Percentiles rank a stretch among this genome's conserved stretches.
Conservation (phyloP, 1,140 invertebrate species). For the Potamilus streckersoni region DNA sequence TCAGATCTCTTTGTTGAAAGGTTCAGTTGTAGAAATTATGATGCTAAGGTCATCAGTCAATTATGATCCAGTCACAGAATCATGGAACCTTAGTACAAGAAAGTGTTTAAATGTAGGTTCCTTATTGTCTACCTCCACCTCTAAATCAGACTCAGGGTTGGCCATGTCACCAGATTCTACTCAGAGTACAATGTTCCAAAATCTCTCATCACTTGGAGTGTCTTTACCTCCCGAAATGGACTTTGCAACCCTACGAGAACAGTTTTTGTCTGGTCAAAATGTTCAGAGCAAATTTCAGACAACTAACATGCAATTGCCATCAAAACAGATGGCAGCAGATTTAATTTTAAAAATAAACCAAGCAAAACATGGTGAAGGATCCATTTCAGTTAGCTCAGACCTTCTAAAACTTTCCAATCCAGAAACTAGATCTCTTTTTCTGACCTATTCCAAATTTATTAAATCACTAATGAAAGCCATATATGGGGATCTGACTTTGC, state of each 20-base stretch:
- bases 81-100: conserved; percentile 54
- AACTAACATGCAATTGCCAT: too few relatives aligned
- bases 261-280: too few relatives aligned
- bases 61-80: conserved; percentile 55
- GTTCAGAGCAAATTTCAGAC: too few relatives aligned
- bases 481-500: conserved; percentile 51
- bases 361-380: too few relatives aligned
- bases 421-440: conserved; percentile 51
- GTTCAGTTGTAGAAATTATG: conserved; percentile 62
- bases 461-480: conserved; percentile 54
- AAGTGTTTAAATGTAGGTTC: conserved; percentile 33
- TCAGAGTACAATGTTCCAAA: not conserved
- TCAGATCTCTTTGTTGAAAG: conserved; percentile 60
- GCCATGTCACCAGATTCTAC: not conserved
- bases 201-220: not conserved
- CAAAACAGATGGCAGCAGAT: too few relatives aligned
- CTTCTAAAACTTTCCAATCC: conserved; percentile 47
- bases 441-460: conserved; percentile 58
- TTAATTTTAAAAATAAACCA: too few relatives aligned
- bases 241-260: too few relatives aligned
- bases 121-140: not conserved
- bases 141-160: not conserved
- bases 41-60: conserved; percentile 62
- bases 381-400: conserved; percentile 39
- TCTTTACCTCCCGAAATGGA: too few relatives aligned